Conservation (phyloP, 2,113 vertebrate genomes). For the Petaurus breviceps region DNA sequence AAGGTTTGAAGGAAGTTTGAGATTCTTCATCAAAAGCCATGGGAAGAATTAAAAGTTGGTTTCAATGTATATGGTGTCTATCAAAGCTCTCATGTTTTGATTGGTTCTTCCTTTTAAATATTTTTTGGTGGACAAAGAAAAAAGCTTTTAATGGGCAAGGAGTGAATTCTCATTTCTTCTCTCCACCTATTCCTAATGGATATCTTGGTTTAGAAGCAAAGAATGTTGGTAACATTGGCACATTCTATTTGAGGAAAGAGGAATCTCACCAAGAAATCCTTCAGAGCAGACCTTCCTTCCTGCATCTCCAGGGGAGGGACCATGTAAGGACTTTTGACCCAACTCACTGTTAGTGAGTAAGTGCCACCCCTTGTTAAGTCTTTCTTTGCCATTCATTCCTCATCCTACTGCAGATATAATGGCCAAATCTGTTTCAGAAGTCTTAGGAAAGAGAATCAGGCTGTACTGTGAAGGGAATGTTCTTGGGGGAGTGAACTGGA, state of each 20-base stretch:
- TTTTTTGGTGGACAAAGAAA: slow-evolving; percentile 1
- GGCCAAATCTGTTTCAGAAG: slow-evolving; percentile 53
- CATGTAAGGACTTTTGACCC: slow-evolving; percentile 50
- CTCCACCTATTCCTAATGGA: slow-evolving; percentile 55
- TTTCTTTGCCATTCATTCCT: slow-evolving; percentile 26
- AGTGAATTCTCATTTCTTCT: not conserved
- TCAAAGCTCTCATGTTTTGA: slow-evolving; percentile 73
- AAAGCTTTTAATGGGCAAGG: slow-evolving; percentile 54
- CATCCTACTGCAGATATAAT: slow-evolving; percentile 43
- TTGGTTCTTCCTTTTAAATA: slow-evolving; percentile 62
- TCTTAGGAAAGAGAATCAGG: slow-evolving; percentile 55
- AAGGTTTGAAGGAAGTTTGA: slow-evolving; percentile 51
- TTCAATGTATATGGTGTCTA: slow-evolving; percentile 63
- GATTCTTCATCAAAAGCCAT: slow-evolving; percentile 53
- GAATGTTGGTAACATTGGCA: slow-evolving; percentile 60
- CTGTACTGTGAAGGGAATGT: slow-evolving; percentile 26
- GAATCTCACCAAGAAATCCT: slow-evolving; percentile 25
- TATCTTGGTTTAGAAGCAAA: slow-evolving; percentile 73
- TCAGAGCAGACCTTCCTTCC: not conserved
- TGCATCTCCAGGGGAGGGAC: slow-evolving; percentile 53
- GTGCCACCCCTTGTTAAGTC: not conserved
- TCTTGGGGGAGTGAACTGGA: slow-evolving; percentile 51
- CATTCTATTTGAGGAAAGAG: slow-evolving; percentile 63
- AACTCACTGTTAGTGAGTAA: slow-evolving; percentile 34
- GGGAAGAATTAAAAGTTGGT: slow-evolving; percentile 56